Evolutionary conservation across 2,113 vertebrate species (phyloP).

Genomic region (Eurypyga helias): DNA sequence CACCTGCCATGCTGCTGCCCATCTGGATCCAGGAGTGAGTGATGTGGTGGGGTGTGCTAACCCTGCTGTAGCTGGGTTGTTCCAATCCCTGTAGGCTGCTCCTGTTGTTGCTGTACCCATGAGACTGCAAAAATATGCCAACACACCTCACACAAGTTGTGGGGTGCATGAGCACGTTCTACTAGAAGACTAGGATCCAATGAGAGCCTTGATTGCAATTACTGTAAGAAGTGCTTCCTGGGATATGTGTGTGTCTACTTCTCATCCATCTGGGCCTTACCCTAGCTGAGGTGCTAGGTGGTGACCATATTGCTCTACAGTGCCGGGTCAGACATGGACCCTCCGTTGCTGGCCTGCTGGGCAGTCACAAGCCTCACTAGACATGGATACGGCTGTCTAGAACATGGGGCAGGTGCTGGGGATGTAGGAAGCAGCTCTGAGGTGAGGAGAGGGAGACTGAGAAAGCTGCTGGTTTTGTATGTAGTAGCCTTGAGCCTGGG

Average conservation of each 20-base stretch:
- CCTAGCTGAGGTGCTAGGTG: background rate
- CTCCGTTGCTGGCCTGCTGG: background rate
- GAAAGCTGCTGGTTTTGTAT: background rate
- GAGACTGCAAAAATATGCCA: background rate
- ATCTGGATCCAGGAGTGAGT: background rate
- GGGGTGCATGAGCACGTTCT: background rate
- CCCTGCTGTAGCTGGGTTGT: background rate
- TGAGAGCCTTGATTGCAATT: background rate
- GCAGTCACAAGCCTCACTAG: background rate
- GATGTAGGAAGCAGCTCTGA: background rate
- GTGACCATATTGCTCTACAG: background rate
- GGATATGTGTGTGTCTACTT: background rate
- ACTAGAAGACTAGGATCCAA: background rate
- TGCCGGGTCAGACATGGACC: background rate
- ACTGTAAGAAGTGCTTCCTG: background rate
- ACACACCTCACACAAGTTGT: background rate
- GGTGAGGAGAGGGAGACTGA: background rate
- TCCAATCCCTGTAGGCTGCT: background rate
- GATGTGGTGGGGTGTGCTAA: accelerated
- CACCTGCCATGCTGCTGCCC: background rate
- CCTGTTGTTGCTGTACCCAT: background rate
- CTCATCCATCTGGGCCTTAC: background rate
- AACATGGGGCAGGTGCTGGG: background rate
- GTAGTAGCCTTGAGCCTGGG: background rate
- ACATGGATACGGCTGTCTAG: background rate